These are phyloP conservation scores for Meta bourneti DNA, from an alignment of 2,888 invertebrate genomes.

Conservation along the genomic window DNA sequence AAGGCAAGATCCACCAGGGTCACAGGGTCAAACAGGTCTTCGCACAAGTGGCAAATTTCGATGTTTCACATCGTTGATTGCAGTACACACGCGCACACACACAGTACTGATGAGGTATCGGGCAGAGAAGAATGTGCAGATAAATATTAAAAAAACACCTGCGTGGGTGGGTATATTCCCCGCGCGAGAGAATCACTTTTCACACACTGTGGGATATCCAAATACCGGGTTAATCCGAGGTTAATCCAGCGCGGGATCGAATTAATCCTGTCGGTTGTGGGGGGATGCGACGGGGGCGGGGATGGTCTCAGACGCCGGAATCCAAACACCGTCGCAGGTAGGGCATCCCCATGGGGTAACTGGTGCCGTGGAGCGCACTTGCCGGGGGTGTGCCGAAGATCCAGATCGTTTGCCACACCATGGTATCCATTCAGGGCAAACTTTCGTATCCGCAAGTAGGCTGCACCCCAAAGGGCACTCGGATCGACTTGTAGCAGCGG, in stretches of 20 bases:
- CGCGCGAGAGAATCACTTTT: background rate
- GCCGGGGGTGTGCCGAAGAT: slow-evolving; percentile 14
- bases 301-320: background rate
- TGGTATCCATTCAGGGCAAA: slow-evolving; percentile 33
- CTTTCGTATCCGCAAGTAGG: background rate
- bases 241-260: slow-evolving; percentile 31
- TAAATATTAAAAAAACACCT: too few species aligned
- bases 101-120: too few species aligned
- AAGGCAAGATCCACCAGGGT: too few species aligned
- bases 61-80: too few species aligned
- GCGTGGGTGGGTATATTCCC: too few species aligned
- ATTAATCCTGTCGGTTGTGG: slow-evolving; percentile 24
- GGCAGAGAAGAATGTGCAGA: too few species aligned
- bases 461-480: slow-evolving; percentile 21
- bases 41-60: too few species aligned
- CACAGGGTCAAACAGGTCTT: too few species aligned
- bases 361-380: background rate
- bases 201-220: background rate
- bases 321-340: background rate
- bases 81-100: too few species aligned
- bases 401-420: slow-evolving; percentile 43
- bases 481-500: slow-evolving; percentile 26
- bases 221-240: background rate
- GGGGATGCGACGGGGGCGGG: slow-evolving; percentile 9
- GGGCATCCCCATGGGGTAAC: slow-evolving; percentile 10